A percentile compares a stretch with the other conserved stretches of the same genome.
These are phyloP conservation scores for Planococcus citri DNA, from an alignment of 1,140 invertebrate genomes.

Conservation along the genomic window DNA sequence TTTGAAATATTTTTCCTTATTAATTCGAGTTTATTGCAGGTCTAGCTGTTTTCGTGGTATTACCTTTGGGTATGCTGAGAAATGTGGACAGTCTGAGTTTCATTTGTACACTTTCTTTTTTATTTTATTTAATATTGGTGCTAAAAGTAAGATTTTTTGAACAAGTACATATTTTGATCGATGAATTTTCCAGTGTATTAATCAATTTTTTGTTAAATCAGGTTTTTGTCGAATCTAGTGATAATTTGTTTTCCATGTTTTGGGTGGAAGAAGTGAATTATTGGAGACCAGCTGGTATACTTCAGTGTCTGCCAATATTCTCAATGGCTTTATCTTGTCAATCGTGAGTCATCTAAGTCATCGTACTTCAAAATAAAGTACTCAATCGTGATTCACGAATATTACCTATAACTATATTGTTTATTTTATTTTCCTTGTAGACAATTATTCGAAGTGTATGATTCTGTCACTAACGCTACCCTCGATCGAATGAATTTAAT, in stretches of 20 bases:
- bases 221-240: constrained; percentile 61
- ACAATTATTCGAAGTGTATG: constrained; percentile 91
- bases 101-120: constrained; percentile 76
- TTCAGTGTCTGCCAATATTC: constrained; percentile 88
- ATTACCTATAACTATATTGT: too few relatives aligned
- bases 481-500: constrained; percentile 79
- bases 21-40: constrained; percentile 28
- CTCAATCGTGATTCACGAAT: neutral
- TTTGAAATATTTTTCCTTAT: neutral
- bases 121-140: constrained; percentile 80
- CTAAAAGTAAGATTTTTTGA: constrained; percentile 52
- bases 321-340: constrained; percentile 91
- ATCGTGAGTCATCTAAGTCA: constrained; percentile 48
- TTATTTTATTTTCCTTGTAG: constrained; percentile 35
- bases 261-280: constrained; percentile 64
- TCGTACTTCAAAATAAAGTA: neutral
- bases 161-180: neutral
- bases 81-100: constrained; percentile 82
- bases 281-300: constrained; percentile 70
- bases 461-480: constrained; percentile 72
- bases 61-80: constrained; percentile 78
- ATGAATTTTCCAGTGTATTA: neutral
- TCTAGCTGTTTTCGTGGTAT: constrained; percentile 69
- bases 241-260: constrained; percentile 54
- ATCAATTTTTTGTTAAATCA: constrained; percentile 33